A percentile compares a stretch with the other conserved stretches of the same genome.
Conservation (phyloP, 2,888 invertebrate species). For the Stenolophus ochropezus region DNA sequence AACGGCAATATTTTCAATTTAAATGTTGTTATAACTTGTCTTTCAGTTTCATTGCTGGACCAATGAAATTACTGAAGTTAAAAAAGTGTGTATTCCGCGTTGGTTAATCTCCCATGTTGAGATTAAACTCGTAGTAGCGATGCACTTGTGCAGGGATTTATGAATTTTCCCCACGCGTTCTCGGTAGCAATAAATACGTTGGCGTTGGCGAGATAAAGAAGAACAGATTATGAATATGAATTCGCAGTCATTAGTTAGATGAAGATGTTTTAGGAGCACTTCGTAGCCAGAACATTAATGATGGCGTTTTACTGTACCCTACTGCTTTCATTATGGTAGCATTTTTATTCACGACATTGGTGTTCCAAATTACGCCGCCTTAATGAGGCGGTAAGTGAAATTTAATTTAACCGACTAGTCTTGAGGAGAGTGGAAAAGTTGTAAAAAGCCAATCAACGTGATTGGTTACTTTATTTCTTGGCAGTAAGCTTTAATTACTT, state of each 20-base stretch:
- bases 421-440: conserved; percentile 1
- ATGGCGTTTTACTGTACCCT: conserved; percentile 46
- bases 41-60: too few relatives aligned
- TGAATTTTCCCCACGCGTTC: conserved; percentile 33
- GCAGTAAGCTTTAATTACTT: conserved; percentile 33
- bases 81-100: too few relatives aligned
- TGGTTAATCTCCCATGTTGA: too few relatives aligned
- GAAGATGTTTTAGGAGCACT: conserved; percentile 55
- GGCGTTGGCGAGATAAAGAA: conserved; percentile 38
- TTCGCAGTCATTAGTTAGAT: conserved; percentile 51
- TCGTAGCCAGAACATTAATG: conserved; percentile 50
- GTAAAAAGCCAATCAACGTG: conserved; percentile 46
- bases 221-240: conserved; percentile 56
- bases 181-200: conserved; percentile 38
- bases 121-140: neutral
- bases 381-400: conserved; percentile 53
- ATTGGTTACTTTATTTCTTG: conserved; percentile 46
- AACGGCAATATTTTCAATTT: too few relatives aligned
- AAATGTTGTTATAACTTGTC: too few relatives aligned
- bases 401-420: conserved; percentile 45
- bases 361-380: conserved; percentile 42
- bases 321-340: conserved; percentile 41
- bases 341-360: conserved; percentile 51
- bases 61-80: too few relatives aligned
- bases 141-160: neutral